Evolutionary conservation across 2,113 vertebrate genomes (phyloP), one percentile per base, ranked within the genome.

Genomic region (Mionectes macconnelli): DNA sequence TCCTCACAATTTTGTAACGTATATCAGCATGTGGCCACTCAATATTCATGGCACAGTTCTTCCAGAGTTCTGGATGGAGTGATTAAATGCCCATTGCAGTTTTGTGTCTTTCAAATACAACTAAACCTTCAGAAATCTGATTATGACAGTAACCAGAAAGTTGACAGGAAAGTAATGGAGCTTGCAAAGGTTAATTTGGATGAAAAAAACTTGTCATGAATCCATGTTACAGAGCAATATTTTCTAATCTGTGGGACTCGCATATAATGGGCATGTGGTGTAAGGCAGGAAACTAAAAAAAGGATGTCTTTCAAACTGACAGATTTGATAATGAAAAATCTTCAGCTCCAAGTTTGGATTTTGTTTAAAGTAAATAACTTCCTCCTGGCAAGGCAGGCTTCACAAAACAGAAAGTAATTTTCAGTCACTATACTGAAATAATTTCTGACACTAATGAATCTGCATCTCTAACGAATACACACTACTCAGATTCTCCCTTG

Each of bases 161-260:
- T 83, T 96, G 87, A 91, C 89, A 88, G 78, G 89, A 89, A 96
- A 67, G 69, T 91, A 95, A 92, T 87, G 64, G 80, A 90, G 70
- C 77, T 90, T 95, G 49, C 66, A 91, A 90, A 93, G 87, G 62
- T 97, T 96, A 94, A 97, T 95, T 87, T 92, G 83, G 60, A 79
- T 88, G 68, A 89, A 93, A 96, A 95, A 96, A 89, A 62, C 24
- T 70, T 75, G 44, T 70, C 47, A 74, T 75, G 89, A 94, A 93
- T 86, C 77, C 47, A 37, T 53, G 80, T 60, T 76, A 78, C 45
- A 87, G 63, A 93, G 64, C 74, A 80, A 2, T 92, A 87, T 96
- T 97, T 97, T 95, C 78, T 96, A 64, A 96, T 96, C 90, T 79
- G 68, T 60, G 42, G 94, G 77, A 89, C 69, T 74, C 8, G 7